Base-by-base conservation (phyloP, 2,797 vertebrate genomes). In the Loriculus beryllinus region DNA sequence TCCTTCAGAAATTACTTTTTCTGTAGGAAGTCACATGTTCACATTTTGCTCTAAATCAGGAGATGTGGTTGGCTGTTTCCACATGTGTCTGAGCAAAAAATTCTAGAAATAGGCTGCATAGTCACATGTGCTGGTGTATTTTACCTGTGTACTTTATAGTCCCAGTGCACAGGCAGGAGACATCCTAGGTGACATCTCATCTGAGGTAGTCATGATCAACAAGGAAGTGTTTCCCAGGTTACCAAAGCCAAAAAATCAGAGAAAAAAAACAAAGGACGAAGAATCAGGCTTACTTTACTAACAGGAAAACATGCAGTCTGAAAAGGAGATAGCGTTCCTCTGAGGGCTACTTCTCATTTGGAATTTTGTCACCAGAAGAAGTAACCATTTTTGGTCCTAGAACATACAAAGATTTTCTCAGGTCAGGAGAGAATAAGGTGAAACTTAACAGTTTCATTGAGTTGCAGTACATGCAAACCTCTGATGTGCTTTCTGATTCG, bases 141-240 rank as follows among this genome's bases (percentile, higher is more conserved):
- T 91, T 76, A 45, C 22, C 11, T 63, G 59, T 14, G 14, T 13
- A 59, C 26, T 7, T 64, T 37, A 84, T 81, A 13, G 13, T 47
- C 14, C 12, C 28, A 19, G 11, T 3, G 12, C 14, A 16, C 4
- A 52, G 21, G 37, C 49, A 62, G 29, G 88, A 82, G 23, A 70
- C 6, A 56, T 40, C 13, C n/a, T 7, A 62, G 29, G 88, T 79
- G 23, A 70, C 6, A 56, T 40, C 13, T 29, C 6, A 22, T 22
- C 15, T 33, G 22, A 2, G 2, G 2, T 64, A 26, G 6, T 40
- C 54, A 65, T 2, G 2, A 42, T 16, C 8, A 56, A 6, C 15
- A 31, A 54, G 43, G 7, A 85, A 77, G 8, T 4, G 2, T 39
- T 83, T 40, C 25, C 25, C 12, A 72, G 4, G 28, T 40, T 72